Percentiles rank a stretch among this genome's conserved stretches.
These are phyloP conservation scores for Cyrtonyx montezumae DNA, from an alignment of 2,113 vertebrate genomes.

Conservation along the genomic window DNA sequence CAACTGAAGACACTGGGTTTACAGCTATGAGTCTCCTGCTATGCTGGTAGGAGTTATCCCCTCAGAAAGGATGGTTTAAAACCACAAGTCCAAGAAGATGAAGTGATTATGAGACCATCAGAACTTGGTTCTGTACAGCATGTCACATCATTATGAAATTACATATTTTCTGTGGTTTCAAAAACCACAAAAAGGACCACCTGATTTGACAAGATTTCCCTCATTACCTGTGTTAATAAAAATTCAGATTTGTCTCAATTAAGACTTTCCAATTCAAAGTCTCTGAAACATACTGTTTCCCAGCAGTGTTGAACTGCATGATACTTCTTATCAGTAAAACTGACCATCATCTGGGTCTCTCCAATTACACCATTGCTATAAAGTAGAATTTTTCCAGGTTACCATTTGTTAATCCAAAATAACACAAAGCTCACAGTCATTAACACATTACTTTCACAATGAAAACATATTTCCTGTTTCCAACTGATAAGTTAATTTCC, in stretches of 20 bases:
- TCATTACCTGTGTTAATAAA: background rate
- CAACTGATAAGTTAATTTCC: slow-evolving; percentile 44
- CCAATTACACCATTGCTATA: background rate
- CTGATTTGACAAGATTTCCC: background rate
- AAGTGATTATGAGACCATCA: background rate
- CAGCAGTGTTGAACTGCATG: background rate
- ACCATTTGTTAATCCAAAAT: slow-evolving; percentile 54
- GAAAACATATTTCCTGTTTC: slow-evolving; percentile 60
- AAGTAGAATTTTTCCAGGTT: slow-evolving; percentile 29
- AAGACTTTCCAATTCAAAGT: background rate
- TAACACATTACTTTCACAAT: background rate
- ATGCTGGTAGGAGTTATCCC: rapidly evolving
- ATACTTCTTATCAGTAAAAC: background rate
- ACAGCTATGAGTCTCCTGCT: background rate
- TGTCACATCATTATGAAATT: background rate
- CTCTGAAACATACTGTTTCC: background rate
- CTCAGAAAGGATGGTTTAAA: background rate
- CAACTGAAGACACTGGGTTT: background rate
- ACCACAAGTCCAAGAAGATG: background rate
- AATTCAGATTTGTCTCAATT: background rate
- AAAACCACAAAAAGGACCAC: background rate
- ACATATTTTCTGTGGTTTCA: background rate
- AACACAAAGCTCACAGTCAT: background rate
- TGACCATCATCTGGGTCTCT: background rate
- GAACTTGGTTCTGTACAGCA: background rate